phyloP scores from a whole-genome alignment of 2,113 vertebrate genomes.

The Zosterops hypoxanthus region DNA sequence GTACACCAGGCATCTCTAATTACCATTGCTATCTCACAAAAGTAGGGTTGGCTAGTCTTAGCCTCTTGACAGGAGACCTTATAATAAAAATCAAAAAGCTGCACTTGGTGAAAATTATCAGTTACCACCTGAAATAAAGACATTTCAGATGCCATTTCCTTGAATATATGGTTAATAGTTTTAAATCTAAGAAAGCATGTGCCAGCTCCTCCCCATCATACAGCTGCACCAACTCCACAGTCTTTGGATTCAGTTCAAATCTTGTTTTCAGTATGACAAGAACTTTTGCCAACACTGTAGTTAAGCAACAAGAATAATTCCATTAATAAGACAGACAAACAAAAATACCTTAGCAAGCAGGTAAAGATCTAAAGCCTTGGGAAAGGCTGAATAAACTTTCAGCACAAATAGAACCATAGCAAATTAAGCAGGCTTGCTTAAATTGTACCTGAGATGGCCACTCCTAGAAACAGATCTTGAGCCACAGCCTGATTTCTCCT shows the following conservation, averaged over 20 bases:
- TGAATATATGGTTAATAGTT: background rate
- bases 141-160: background rate
- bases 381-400: background rate
- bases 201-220: background rate
- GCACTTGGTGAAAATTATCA: background rate
- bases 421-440: background rate
- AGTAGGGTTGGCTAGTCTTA: background rate
- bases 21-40: background rate
- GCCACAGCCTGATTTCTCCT: background rate
- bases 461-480: background rate
- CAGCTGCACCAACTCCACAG: background rate
- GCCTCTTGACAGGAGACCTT: background rate
- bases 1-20: background rate
- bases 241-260: constrained; percentile 6
- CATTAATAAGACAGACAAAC: background rate
- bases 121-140: background rate
- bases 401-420: background rate
- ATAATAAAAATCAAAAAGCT: background rate
- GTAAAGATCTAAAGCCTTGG: background rate
- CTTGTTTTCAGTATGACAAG: background rate
- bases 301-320: background rate
- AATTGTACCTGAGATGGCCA: background rate
- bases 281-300: background rate
- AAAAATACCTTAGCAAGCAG: background rate
- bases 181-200: background rate